Conservation (phyloP, 2,113 vertebrate species). For the Tursiops truncatus region DNA sequence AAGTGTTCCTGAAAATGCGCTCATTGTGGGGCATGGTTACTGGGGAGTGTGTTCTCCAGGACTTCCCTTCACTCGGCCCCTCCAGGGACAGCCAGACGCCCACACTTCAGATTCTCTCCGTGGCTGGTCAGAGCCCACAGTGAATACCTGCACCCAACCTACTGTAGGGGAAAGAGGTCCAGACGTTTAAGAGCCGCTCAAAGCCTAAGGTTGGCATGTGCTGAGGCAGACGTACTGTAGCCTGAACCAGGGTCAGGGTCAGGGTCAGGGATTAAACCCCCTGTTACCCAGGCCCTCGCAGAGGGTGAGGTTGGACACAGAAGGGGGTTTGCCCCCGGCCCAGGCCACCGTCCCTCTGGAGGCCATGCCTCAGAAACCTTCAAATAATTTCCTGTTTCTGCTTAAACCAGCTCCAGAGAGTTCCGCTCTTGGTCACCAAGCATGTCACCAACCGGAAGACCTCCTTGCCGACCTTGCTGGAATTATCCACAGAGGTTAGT, state of each 20-base stretch:
- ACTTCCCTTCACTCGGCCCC: not conserved
- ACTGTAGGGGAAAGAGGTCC: not conserved
- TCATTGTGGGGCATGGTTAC: accelerated
- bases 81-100: accelerated
- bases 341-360: too few relatives aligned
- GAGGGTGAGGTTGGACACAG: too few relatives aligned
- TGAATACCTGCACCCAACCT: accelerated
- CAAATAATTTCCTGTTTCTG: not conserved
- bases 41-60: not conserved
- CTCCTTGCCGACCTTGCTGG: not conserved
- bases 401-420: not conserved
- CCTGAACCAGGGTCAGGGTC: not conserved
- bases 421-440: not conserved
- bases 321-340: not conserved
- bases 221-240: accelerated
- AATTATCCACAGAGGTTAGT: too few relatives aligned
- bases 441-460: accelerated
- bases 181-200: accelerated
- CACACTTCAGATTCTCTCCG: not conserved
- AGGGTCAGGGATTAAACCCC: not conserved
- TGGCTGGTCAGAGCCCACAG: accelerated
- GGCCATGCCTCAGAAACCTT: not conserved
- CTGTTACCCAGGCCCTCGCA: not conserved
- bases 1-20: accelerated
- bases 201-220: accelerated